phyloP scores from a whole-genome alignment of 2,113 vertebrate species.

The Excalfactoria chinensis region DNA sequence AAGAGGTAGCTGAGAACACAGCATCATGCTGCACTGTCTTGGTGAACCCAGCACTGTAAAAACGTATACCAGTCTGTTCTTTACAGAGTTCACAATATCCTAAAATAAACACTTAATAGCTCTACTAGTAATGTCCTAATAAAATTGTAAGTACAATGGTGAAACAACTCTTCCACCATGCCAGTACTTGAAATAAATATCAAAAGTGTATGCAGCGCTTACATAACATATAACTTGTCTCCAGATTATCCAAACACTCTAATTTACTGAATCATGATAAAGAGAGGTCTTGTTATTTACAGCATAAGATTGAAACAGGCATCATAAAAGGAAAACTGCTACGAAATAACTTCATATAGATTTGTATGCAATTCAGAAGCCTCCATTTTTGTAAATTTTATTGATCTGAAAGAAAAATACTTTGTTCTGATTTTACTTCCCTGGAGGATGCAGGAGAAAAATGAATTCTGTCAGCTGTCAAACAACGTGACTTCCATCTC shows the following conservation, averaged over 20 bases:
- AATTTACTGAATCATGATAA: not conserved
- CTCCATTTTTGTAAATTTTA: not conserved
- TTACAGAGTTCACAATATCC: not conserved
- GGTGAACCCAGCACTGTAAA: not conserved
- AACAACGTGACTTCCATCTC: not conserved
- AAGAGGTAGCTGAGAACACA: not conserved
- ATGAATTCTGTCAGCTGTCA: not conserved
- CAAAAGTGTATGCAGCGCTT: not conserved
- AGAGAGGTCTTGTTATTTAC: not conserved
- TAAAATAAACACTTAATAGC: not conserved
- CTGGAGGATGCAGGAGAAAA: not conserved
- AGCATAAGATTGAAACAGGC: not conserved
- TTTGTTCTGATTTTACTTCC: not conserved
- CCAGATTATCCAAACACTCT: not conserved
- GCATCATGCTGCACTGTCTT: not conserved
- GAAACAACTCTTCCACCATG: not conserved
- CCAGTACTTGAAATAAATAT: not conserved
- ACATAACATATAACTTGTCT: not conserved
- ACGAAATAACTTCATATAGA: not conserved
- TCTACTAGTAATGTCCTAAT: not conserved
- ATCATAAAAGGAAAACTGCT: not conserved
- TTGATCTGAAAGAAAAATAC: not conserved
- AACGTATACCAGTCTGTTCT: not conserved
- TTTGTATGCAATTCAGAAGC: not conserved
- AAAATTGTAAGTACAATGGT: not conserved